Conservation (phyloP, 2,888 invertebrate genomes). For the Gerris lacustris region DNA sequence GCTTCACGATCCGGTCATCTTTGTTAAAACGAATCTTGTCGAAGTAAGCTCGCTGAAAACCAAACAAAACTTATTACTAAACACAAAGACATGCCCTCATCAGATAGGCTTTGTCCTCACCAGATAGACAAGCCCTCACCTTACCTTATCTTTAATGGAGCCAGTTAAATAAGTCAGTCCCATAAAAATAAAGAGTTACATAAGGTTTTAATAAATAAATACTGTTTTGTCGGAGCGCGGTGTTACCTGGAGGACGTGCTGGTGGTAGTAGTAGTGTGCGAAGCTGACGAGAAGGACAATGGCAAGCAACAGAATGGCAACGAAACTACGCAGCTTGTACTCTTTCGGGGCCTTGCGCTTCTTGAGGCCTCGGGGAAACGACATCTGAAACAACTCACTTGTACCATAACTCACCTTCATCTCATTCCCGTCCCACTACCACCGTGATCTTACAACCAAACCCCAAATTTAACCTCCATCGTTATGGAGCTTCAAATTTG, state of each 20-base stretch:
- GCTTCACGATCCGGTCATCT: conserved; percentile 56
- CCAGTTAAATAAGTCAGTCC: too few relatives aligned
- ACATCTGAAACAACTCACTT: conserved; percentile 46
- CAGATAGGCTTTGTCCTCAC: not conserved
- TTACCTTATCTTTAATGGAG: too few relatives aligned
- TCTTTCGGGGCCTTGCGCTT: conserved; percentile 55
- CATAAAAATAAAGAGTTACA: too few relatives aligned
- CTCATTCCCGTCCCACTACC: too few relatives aligned
- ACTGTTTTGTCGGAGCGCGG: too few relatives aligned
- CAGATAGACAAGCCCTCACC: too few relatives aligned
- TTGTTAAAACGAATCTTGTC: conserved; percentile 69
- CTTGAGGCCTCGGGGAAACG: conserved; percentile 59
- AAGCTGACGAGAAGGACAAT: conserved; percentile 71
- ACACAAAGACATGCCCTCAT: not conserved
- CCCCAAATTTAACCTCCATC: too few relatives aligned
- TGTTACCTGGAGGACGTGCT: conserved; percentile 53
- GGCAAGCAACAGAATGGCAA: conserved; percentile 64
- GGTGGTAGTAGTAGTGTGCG: conserved; percentile 71
- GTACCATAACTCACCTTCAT: not conserved
- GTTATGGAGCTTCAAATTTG: too few relatives aligned
- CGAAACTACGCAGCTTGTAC: conserved; percentile 69
- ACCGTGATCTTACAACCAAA: too few relatives aligned
- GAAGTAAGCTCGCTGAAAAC: conserved; percentile 59
- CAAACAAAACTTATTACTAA: conserved; percentile 12
- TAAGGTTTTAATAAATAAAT: too few relatives aligned